A percentile compares a stretch with the other conserved stretches of the same genome.
phyloP scores from a whole-genome alignment of 2,797 vertebrate genomes.

The Oreochromis grahami region DNA sequence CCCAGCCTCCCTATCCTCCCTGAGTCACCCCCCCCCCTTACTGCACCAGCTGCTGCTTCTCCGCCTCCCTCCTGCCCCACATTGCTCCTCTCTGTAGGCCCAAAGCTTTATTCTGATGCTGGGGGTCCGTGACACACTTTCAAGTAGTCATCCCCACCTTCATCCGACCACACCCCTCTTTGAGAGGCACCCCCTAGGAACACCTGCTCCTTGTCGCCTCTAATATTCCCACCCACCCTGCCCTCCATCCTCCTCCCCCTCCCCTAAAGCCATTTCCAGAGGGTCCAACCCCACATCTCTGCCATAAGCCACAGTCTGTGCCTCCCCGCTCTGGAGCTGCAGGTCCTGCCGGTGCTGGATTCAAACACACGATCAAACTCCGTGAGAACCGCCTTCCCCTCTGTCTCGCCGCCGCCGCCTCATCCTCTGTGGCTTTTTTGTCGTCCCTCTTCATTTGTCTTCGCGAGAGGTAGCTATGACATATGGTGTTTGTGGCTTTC shows the following conservation, averaged over 20 bases:
- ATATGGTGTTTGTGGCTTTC: background rate
- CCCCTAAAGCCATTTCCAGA: constrained; percentile 2
- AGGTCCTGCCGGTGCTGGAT: background rate
- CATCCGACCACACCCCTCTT: constrained; percentile 11
- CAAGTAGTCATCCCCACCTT: background rate
- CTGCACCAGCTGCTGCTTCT: constrained; percentile 56
- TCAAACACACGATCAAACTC: background rate
- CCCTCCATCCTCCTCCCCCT: background rate
- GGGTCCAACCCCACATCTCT: constrained; percentile 9
- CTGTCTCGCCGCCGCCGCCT: background rate
- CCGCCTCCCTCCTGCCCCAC: constrained; percentile 2
- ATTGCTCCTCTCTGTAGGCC: background rate
- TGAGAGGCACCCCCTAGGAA: background rate
- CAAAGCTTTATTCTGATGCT: background rate
- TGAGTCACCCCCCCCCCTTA: background rate
- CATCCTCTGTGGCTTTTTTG: background rate
- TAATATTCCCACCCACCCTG: background rate
- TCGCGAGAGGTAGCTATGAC: constrained; percentile 39
- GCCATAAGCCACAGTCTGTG: background rate
- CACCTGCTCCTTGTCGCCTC: constrained; percentile 56
- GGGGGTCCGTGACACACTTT: background rate
- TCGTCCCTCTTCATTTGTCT: background rate
- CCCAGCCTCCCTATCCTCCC: background rate
- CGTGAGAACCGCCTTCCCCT: background rate
- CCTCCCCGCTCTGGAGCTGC: background rate